Evolutionary conservation across 2,888 invertebrate species (phyloP).

Genomic region (Glyphotaelius pellucidus): DNA sequence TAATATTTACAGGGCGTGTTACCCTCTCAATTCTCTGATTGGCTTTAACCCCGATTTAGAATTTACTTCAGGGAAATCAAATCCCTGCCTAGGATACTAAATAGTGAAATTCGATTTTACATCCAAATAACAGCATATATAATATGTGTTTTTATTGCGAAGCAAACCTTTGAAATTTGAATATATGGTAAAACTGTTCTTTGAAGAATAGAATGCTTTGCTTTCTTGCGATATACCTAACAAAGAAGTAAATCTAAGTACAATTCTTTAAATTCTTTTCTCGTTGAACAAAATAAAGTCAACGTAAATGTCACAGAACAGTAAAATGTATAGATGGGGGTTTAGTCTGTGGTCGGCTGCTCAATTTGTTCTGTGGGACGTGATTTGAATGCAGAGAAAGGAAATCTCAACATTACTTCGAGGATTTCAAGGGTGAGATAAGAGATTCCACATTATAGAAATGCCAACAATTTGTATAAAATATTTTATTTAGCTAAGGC

Average conservation of each 20-base stretch:
- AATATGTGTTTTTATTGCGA: background rate
- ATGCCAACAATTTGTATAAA: background rate
- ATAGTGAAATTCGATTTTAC: background rate
- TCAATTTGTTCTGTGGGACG: slow-evolving; percentile 60
- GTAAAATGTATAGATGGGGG: background rate
- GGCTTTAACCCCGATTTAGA: background rate
- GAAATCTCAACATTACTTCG: slow-evolving; percentile 2
- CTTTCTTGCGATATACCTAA: background rate
- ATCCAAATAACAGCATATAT: background rate
- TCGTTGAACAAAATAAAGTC: background rate
- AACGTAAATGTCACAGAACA: background rate
- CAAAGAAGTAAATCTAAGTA: background rate
- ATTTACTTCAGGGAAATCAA: background rate
- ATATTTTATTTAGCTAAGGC: background rate
- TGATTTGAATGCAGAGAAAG: slow-evolving; percentile 53
- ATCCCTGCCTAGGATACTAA: background rate
- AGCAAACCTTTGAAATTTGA: background rate
- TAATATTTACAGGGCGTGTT: background rate
- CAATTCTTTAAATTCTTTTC: background rate
- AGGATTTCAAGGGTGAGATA: slow-evolving; percentile 26
- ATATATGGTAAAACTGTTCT: background rate
- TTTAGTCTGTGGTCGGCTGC: slow-evolving; percentile 47
- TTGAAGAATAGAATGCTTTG: background rate
- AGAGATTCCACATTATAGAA: slow-evolving; percentile 11
- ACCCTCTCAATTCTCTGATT: background rate